Percentiles rank a stretch among this genome's conserved stretches.
phyloP scores from a whole-genome alignment of 1,140 invertebrate species.

The Episyrphus balteatus region DNA sequence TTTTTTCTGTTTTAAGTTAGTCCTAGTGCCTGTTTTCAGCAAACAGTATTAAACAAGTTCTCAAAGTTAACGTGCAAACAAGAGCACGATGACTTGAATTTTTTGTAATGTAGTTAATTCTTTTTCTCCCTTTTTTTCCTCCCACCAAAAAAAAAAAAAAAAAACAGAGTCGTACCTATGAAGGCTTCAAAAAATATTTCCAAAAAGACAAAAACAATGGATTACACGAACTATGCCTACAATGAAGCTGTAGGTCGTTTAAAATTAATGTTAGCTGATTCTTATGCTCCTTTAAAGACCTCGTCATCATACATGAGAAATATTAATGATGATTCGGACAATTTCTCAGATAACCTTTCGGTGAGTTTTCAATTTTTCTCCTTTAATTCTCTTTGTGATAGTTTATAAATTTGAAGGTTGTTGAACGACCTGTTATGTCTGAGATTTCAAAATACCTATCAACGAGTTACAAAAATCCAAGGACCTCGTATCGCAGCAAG shows the following conservation, averaged over 20 bases:
- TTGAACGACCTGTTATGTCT: conserved; percentile 32
- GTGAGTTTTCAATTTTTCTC: conserved; percentile 9
- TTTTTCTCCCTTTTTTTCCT: background rate
- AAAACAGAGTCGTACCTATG: conserved; percentile 17
- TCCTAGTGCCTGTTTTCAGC: too few species aligned
- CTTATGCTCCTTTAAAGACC: conserved; percentile 47
- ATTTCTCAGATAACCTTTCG: conserved; percentile 37
- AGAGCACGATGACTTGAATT: too few species aligned
- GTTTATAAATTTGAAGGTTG: conserved; percentile 15
- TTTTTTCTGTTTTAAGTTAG: too few species aligned
- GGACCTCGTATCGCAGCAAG: background rate
- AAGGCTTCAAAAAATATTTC: conserved; percentile 27
- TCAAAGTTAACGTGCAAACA: too few species aligned
- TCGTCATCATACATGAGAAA: conserved; percentile 27
- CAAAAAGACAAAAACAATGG: conserved; percentile 47
- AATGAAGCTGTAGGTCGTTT: conserved; percentile 67
- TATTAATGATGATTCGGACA: conserved; percentile 43
- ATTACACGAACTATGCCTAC: conserved; percentile 71
- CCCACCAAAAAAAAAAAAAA: too few species aligned
- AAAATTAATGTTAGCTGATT: conserved; percentile 62
- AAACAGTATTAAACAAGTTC: too few species aligned
- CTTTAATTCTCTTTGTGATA: background rate
- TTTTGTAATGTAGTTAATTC: background rate
- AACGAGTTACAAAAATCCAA: conserved; percentile 22
- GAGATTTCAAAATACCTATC: conserved; percentile 37